Percentiles rank a stretch among this genome's conserved stretches.
Evolutionary conservation across 2,113 vertebrate species (phyloP).

Genomic region (Ciconia maguari): DNA sequence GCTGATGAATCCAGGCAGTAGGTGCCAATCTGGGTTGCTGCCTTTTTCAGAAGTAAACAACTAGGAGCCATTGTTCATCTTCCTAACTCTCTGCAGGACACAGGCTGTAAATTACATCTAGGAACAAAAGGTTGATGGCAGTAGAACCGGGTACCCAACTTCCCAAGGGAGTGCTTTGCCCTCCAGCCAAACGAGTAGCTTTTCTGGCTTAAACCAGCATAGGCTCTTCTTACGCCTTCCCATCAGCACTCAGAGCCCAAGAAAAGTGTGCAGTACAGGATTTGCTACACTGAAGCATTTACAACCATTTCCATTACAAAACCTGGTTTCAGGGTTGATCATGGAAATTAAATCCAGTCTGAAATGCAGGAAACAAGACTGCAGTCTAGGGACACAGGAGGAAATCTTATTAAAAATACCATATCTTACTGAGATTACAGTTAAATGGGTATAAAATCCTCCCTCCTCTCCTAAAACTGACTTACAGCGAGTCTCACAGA

Average conservation of each 20-base stretch:
- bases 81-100: slow-evolving; percentile 42
- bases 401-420: slow-evolving; percentile 39
- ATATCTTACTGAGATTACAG: background rate
- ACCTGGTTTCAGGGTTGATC: background rate
- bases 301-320: background rate
- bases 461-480: background rate
- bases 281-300: background rate
- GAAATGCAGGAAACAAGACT: slow-evolving; percentile 21
- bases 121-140: slow-evolving; percentile 57
- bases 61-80: slow-evolving; percentile 48
- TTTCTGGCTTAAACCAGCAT: slow-evolving; percentile 42
- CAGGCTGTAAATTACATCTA: slow-evolving; percentile 56
- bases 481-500: background rate
- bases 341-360: slow-evolving; percentile 32
- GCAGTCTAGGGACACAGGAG: background rate
- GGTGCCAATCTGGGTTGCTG: slow-evolving; percentile 40
- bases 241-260: background rate
- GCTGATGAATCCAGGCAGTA: background rate
- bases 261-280: background rate
- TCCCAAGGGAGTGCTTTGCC: slow-evolving; percentile 52
- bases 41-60: slow-evolving; percentile 48
- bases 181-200: slow-evolving; percentile 41
- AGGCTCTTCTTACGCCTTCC: background rate
- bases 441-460: background rate
- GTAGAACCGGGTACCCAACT: slow-evolving; percentile 43